Conservation (phyloP, 2,797 vertebrate genomes). For the Malacoctenus gilli region DNA sequence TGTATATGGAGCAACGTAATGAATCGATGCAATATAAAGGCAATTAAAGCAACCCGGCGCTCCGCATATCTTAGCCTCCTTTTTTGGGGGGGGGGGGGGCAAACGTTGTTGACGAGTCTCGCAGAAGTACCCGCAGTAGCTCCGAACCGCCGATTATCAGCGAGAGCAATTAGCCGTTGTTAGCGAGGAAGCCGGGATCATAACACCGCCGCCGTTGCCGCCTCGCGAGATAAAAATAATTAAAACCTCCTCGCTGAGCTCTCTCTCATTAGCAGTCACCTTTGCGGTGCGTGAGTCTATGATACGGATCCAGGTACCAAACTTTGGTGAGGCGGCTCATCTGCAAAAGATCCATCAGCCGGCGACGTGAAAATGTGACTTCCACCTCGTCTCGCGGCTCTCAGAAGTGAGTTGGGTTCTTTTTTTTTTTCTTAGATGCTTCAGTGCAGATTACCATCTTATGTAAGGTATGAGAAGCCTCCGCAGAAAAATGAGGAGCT, state of each 20-base stretch:
- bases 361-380: slow-evolving; percentile 5
- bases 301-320: slow-evolving; percentile 33
- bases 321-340: slow-evolving; percentile 13
- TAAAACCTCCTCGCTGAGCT: slow-evolving; percentile 54
- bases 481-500: no score
- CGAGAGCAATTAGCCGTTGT: slow-evolving; percentile 57
- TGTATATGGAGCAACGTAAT: no score
- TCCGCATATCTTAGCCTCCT: no score
- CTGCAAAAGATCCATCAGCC: slow-evolving; percentile 7
- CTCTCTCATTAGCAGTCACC: slow-evolving; percentile 56
- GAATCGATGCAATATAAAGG: no score
- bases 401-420: no score
- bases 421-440: no score
- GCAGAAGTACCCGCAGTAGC: slow-evolving; percentile 4
- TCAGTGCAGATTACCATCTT: not conserved
- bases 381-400: not conserved
- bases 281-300: slow-evolving; percentile 28
- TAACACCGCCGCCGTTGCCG: slow-evolving; percentile 42
- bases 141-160: slow-evolving; percentile 28
- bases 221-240: slow-evolving; percentile 57
- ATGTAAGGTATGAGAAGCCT: not conserved
- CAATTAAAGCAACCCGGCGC: no score
- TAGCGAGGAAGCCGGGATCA: slow-evolving; percentile 46
- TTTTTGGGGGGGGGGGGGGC: not conserved
- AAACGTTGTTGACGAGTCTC: not conserved